A percentile compares a stretch with the other conserved stretches of the same genome.
phyloP scores from a whole-genome alignment of 2,113 vertebrate genomes.

The Rhipidura dahli region DNA sequence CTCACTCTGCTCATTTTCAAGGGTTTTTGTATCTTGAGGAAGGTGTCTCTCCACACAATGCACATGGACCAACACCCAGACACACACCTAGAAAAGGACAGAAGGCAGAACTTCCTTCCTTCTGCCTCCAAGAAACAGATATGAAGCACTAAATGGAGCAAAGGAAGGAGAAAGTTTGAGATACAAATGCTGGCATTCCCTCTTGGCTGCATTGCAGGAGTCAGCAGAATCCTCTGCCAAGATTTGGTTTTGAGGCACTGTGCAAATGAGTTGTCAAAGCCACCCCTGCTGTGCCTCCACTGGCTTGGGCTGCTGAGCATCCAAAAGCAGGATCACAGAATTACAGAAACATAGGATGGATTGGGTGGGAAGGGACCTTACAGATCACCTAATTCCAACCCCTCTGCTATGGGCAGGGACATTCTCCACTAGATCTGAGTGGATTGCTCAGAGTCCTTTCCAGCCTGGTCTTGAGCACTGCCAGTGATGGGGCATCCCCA shows the following conservation, averaged over 20 bases:
- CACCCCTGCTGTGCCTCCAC: neutral
- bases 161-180: neutral
- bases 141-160: neutral
- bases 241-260: neutral
- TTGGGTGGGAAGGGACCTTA: neutral
- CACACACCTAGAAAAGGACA: neutral
- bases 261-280: conserved; percentile 2
- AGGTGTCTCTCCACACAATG: neutral
- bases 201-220: neutral
- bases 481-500: neutral
- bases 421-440: neutral
- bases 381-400: neutral
- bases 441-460: neutral
- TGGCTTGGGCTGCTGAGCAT: neutral
- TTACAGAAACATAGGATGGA: neutral
- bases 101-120: neutral
- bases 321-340: neutral
- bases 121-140: neutral
- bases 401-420: neutral
- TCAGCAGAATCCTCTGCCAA: conserved; percentile 26
- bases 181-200: neutral
- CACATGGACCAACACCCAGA: neutral
- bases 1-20: neutral
- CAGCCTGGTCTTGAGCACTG: neutral
- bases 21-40: neutral